Evolutionary conservation across 2,113 vertebrate genomes (phyloP).

Genomic region (Motacilla alba): DNA sequence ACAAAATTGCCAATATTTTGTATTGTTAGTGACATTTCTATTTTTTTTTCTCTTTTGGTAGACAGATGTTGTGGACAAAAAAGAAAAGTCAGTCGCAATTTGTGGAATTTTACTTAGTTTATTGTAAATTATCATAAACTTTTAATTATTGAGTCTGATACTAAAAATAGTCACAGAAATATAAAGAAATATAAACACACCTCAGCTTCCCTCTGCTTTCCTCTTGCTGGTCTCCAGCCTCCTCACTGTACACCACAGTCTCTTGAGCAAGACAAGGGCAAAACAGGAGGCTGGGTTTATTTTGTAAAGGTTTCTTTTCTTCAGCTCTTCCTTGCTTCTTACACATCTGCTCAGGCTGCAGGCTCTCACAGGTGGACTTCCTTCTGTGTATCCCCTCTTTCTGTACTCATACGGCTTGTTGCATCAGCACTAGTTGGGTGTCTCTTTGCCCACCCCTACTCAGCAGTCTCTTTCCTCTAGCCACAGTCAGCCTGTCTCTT

Average conservation of each 20-base stretch:
- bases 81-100: not conserved
- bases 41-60: not conserved
- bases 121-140: not conserved
- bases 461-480: not conserved
- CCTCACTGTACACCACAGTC: fast-evolving
- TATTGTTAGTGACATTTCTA: not conserved
- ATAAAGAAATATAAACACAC: not conserved
- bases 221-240: not conserved
- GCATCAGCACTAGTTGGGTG: fast-evolving
- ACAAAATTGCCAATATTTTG: not conserved
- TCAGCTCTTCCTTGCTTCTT: not conserved
- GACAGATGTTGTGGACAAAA: not conserved
- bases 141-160: not conserved
- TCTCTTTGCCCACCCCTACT: not conserved
- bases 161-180: not conserved
- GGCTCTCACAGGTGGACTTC: not conserved
- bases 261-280: not conserved
- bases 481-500: not conserved
- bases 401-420: not conserved
- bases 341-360: not conserved
- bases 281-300: fast-evolving
- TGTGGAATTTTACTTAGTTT: not conserved
- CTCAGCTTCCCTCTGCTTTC: not conserved
- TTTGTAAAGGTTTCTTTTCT: not conserved
- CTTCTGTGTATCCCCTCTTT: not conserved